These are phyloP conservation scores for Apodemus sylvaticus DNA, from an alignment of 2,113 vertebrate genomes.

Conservation along the genomic window DNA sequence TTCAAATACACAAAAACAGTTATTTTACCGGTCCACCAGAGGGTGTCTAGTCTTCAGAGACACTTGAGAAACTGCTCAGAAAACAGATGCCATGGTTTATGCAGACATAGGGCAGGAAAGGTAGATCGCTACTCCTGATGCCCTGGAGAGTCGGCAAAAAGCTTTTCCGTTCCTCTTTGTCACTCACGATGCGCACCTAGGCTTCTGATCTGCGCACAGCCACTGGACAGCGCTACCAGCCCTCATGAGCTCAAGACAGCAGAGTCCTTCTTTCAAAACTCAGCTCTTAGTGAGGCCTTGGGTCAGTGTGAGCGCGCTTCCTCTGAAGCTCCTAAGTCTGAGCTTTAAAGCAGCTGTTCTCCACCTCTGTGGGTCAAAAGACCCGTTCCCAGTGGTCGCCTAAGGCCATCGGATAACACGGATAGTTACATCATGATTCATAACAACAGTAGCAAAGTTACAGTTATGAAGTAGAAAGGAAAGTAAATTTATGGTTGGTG, in stretches of 20 bases:
- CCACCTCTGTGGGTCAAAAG: not conserved
- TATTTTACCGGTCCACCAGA: constrained; percentile 77
- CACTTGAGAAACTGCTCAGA: constrained; percentile 76
- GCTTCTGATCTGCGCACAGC: constrained; percentile 11
- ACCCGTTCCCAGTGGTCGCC: not conserved
- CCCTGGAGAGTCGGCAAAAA: not conserved
- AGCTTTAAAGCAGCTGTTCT: not conserved
- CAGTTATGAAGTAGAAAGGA: not conserved
- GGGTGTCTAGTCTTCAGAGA: constrained; percentile 73
- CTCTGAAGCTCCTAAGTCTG: not conserved
- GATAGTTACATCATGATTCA: not conserved
- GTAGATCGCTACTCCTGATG: not conserved
- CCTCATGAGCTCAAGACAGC: not conserved
- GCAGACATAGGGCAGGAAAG: not conserved
- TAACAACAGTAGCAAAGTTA: not conserved
- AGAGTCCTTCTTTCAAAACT: constrained; percentile 44
- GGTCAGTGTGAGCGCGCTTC: not conserved
- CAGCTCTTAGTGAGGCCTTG: not conserved
- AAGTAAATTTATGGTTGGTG: not conserved
- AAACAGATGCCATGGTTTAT: constrained; percentile 54
- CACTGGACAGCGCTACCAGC: not conserved
- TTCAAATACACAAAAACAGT: constrained; percentile 74
- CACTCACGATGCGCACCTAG: not conserved
- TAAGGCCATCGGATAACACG: not conserved
- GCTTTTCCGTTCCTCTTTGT: not conserved